A percentile compares a stretch with the other conserved stretches of the same genome.
phyloP scores from a whole-genome alignment of 2,113 vertebrate genomes.

The Zapornia atra region DNA sequence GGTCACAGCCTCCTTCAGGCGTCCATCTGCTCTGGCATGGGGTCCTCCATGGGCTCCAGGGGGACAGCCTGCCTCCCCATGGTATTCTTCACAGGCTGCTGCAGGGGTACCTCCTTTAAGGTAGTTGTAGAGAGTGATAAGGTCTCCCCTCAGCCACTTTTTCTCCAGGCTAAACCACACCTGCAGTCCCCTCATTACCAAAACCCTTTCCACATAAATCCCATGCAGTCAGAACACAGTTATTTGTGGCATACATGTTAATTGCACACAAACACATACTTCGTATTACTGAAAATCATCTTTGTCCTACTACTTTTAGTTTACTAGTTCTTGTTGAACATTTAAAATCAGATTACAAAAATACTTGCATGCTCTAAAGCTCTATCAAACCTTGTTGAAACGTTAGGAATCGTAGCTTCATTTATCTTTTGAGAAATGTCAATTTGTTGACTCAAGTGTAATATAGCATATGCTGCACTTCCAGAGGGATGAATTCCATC shows the following conservation, averaged over 20 bases:
- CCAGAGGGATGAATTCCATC: background rate
- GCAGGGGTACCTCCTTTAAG: background rate
- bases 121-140: background rate
- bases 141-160: background rate
- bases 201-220: background rate
- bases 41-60: background rate
- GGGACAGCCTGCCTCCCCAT: background rate
- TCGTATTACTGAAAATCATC: background rate
- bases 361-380: background rate
- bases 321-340: background rate
- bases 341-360: background rate
- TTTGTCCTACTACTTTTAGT: background rate
- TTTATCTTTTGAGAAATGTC: constrained; percentile 22
- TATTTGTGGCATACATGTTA: background rate
- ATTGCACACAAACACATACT: background rate
- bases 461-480: constrained; percentile 23
- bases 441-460: constrained; percentile 29
- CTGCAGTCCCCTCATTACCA: background rate
- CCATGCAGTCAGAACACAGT: background rate
- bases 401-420: background rate
- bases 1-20: background rate
- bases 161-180: background rate
- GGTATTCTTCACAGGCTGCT: background rate
- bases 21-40: fast-evolving
- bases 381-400: background rate